These are phyloP conservation scores for Polydesmus complanatus DNA, from an alignment of 2,888 invertebrate genomes.

Conservation along the genomic window DNA sequence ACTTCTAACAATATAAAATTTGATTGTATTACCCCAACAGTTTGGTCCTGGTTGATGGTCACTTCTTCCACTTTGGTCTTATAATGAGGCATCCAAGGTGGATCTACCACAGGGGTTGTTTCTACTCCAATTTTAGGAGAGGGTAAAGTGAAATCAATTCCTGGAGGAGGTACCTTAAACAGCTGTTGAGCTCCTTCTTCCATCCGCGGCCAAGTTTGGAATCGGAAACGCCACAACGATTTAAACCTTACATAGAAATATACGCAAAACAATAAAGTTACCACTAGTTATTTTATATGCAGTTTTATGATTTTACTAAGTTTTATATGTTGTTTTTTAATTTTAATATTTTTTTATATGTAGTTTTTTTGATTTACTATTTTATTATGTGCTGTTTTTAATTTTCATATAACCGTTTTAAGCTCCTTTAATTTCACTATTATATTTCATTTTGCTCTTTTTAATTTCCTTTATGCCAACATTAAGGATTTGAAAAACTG, in stretches of 20 bases:
- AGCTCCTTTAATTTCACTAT: not conserved
- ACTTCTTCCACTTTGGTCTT: slow-evolving; percentile 99
- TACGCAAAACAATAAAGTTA: not conserved
- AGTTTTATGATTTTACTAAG: not conserved
- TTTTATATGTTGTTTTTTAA: too few species aligned
- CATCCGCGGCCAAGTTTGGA: slow-evolving; percentile 99
- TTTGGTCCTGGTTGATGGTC: slow-evolving; percentile 91
- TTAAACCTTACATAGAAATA: slow-evolving; percentile 49
- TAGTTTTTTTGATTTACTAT: too few species aligned
- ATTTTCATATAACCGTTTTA: not conserved
- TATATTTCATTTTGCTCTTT: not conserved
- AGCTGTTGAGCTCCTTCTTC: slow-evolving; percentile 90
- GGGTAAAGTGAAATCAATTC: slow-evolving; percentile 96
- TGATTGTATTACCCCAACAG: slow-evolving; percentile 41
- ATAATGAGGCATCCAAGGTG: slow-evolving; percentile 96
- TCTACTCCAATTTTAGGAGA: slow-evolving; percentile 98
- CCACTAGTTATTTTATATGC: not conserved
- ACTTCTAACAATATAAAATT: too few species aligned
- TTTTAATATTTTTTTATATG: too few species aligned
- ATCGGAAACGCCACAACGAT: slow-evolving; percentile 89
- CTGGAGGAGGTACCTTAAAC: slow-evolving; percentile 97
- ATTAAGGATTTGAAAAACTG: too few species aligned
- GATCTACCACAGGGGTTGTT: slow-evolving; percentile 86
- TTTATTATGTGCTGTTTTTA: too few species aligned
- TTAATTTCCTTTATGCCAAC: too few species aligned